Evolutionary conservation across 2,888 invertebrate species (phyloP).

Genomic region (Girardia tigrina): DNA sequence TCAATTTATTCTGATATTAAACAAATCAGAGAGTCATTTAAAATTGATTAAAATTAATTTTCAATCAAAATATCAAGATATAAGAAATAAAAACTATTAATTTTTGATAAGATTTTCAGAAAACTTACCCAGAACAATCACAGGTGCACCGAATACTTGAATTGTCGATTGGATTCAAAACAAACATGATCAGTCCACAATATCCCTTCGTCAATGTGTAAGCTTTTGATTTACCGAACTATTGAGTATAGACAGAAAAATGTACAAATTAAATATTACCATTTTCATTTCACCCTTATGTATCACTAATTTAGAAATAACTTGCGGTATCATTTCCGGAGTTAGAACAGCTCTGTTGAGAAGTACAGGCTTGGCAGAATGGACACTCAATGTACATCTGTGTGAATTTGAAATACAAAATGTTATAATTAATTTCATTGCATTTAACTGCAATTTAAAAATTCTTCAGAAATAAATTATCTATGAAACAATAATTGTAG

Average conservation of each 20-base stretch:
- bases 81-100: too few relatives aligned
- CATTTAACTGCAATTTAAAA: too few relatives aligned
- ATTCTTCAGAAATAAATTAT: too few relatives aligned
- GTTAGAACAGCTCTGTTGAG: neutral
- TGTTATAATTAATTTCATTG: too few relatives aligned
- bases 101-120: too few relatives aligned
- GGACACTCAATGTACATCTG: too few relatives aligned
- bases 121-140: neutral
- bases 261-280: neutral
- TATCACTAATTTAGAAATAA: neutral
- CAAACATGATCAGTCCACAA: neutral
- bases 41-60: too few relatives aligned
- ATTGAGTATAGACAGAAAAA: neutral
- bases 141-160: neutral
- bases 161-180: constrained; percentile 2
- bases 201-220: neutral
- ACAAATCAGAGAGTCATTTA: too few relatives aligned
- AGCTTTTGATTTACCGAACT: neutral
- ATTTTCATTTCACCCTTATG: neutral
- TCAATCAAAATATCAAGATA: too few relatives aligned
- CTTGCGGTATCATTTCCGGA: neutral
- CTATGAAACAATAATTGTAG: too few relatives aligned
- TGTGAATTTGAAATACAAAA: too few relatives aligned
- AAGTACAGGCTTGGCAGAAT: neutral
- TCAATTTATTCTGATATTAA: too few relatives aligned